phyloP scores from a whole-genome alignment of 2,888 invertebrate genomes.

The Hydrotaea diabolus region DNA sequence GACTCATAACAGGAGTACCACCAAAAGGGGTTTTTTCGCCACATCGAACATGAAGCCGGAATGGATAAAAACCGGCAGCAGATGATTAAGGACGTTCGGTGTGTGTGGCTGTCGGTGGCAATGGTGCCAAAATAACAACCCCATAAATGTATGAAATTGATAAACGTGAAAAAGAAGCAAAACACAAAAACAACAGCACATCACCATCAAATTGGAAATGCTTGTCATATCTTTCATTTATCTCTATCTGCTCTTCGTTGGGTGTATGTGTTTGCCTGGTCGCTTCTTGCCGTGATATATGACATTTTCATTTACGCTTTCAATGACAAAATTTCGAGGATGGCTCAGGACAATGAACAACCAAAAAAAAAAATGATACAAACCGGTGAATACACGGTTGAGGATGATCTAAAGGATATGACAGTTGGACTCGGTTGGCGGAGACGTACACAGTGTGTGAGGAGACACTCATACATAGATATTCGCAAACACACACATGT shows the following conservation, averaged over 20 bases:
- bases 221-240: slow-evolving; percentile 80
- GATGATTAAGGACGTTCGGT: slow-evolving; percentile 47
- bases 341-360: slow-evolving; percentile 33
- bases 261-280: slow-evolving; percentile 66
- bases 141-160: slow-evolving; percentile 64
- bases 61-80: slow-evolving; percentile 3
- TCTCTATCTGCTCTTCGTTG: slow-evolving; percentile 68
- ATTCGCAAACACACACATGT: neutral
- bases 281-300: slow-evolving; percentile 60
- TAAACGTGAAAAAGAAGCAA: slow-evolving; percentile 51
- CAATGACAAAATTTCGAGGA: neutral
- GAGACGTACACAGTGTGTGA: too few species aligned
- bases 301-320: slow-evolving; percentile 64
- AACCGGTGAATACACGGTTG: slow-evolving; percentile 10
- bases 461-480: too few species aligned
- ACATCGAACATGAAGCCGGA: slow-evolving; percentile 14
- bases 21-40: slow-evolving; percentile 21
- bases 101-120: slow-evolving; percentile 41
- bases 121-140: slow-evolving; percentile 55
- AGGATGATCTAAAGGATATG: neutral
- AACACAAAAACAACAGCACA: slow-evolving; percentile 43
- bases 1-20: slow-evolving; percentile 32
- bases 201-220: slow-evolving; percentile 79
- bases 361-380: slow-evolving; percentile 40
- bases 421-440: neutral